Evolutionary conservation across 2,113 vertebrate genomes (phyloP).

Genomic region (Fulmarus glacialis): DNA sequence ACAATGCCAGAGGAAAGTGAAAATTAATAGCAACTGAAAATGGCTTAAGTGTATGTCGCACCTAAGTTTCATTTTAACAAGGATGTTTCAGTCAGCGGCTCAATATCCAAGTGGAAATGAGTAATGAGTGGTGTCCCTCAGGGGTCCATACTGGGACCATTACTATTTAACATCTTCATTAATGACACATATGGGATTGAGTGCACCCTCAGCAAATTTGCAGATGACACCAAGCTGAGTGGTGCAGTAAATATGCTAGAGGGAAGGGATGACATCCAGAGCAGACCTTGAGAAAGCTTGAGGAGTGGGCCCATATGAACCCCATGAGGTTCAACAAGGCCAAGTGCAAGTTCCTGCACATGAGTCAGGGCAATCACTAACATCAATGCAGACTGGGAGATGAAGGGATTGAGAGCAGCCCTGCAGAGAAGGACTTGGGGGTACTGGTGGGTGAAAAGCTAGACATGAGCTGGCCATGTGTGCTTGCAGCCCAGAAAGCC

Average conservation of each 20-base stretch:
- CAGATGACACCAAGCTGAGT: not conserved
- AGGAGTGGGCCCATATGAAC: rapidly evolving
- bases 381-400: not conserved
- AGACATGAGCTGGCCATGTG: rapidly evolving
- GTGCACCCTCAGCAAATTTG: not conserved
- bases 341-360: not conserved
- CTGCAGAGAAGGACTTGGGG: not conserved
- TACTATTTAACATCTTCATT: not conserved
- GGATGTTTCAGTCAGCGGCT: not conserved
- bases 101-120: not conserved
- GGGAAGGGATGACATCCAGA: not conserved
- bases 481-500: not conserved
- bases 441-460: not conserved
- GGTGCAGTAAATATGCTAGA: rapidly evolving
- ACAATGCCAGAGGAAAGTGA: not conserved
- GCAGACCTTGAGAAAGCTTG: not conserved
- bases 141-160: not conserved
- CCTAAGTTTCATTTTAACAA: not conserved
- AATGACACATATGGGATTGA: not conserved
- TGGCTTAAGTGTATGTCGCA: not conserved
- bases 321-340: not conserved
- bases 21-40: not conserved
- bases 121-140: not conserved
- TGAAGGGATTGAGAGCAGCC: not conserved
- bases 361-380: not conserved